Percentiles rank a stretch among this genome's conserved stretches.
phyloP scores from a whole-genome alignment of 1,140 invertebrate species.

The Pachyrhynchus sulphureomaculatus region DNA sequence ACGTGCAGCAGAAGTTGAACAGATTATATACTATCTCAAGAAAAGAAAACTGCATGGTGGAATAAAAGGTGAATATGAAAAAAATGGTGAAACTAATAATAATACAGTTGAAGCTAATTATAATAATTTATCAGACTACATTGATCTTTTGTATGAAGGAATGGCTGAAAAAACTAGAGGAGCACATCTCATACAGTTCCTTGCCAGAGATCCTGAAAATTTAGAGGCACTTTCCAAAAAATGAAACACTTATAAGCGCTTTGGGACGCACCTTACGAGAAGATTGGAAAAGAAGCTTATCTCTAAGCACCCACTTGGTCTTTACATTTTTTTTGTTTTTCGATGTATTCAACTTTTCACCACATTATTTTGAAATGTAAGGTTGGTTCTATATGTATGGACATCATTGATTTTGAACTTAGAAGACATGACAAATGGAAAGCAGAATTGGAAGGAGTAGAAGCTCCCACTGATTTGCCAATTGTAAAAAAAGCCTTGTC shows the following conservation, averaged over 20 bases:
- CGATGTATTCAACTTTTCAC: constrained; percentile 95
- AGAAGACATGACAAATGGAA: constrained; percentile 92
- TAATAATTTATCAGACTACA: constrained; percentile 88
- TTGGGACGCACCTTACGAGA: constrained; percentile 92
- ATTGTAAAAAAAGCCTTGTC: constrained; percentile 46
- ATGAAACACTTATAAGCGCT: constrained; percentile 95
- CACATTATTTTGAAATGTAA: constrained; percentile 87
- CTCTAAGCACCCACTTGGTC: constrained; percentile 94
- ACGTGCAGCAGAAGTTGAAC: constrained; percentile 83
- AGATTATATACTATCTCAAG: constrained; percentile 89
- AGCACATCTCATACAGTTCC: constrained; percentile 85
- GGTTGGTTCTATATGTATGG: constrained; percentile 94
- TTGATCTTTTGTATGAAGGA: constrained; percentile 96
- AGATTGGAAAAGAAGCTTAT: constrained; percentile 95
- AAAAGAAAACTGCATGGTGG: constrained; percentile 64
- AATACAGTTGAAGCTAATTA: constrained; percentile 59
- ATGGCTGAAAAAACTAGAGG: constrained; percentile 90
- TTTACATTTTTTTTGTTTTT: constrained; percentile 98
- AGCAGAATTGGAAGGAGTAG: constrained; percentile 77
- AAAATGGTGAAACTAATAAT: constrained; percentile 26
- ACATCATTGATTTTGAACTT: constrained; percentile 93
- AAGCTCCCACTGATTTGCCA: constrained; percentile 50
- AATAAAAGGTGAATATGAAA: constrained; percentile 37
- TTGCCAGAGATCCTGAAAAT: constrained; percentile 92
- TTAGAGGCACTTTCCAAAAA: constrained; percentile 88